phyloP scores from a whole-genome alignment of 1,140 invertebrate genomes.

The Anoplolepis gracilipes region DNA sequence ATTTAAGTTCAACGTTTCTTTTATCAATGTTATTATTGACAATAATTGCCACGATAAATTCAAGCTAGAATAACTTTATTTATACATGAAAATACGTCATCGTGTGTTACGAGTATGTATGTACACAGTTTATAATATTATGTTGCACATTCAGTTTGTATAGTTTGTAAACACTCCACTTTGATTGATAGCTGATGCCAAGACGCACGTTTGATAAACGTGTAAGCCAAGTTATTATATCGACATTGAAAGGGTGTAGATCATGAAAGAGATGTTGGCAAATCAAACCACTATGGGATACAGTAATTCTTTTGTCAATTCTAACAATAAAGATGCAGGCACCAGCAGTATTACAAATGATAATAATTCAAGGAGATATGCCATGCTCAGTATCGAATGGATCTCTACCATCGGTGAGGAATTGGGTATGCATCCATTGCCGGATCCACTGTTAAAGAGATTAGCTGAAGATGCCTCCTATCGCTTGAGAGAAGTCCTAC shows the following conservation, averaged over 20 bases:
- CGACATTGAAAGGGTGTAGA: background rate
- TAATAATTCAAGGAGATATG: slow-evolving; percentile 80
- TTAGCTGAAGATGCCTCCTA: slow-evolving; percentile 84
- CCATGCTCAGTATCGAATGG: slow-evolving; percentile 83
- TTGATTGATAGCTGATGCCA: background rate
- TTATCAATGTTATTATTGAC: background rate
- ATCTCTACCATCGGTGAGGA: slow-evolving; percentile 84
- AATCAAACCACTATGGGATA: slow-evolving; percentile 76
- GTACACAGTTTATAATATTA: background rate
- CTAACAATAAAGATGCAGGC: slow-evolving; percentile 81
- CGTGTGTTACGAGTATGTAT: background rate
- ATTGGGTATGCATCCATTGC: slow-evolving; percentile 82
- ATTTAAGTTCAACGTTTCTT: background rate
- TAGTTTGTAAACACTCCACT: background rate
- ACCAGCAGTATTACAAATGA: slow-evolving; percentile 78
- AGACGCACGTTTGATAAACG: background rate
- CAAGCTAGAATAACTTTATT: background rate
- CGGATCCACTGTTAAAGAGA: slow-evolving; percentile 80
- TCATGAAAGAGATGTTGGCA: slow-evolving; percentile 82
- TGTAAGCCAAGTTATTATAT: background rate
- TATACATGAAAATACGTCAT: background rate
- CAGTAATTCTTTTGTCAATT: slow-evolving; percentile 81
- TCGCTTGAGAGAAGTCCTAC: slow-evolving; percentile 83
- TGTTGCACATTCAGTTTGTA: background rate
- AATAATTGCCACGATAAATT: background rate